Percentiles rank a stretch among this genome's conserved stretches.
Evolutionary conservation across 2,113 vertebrate species (phyloP).

Genomic region (Phalacrocorax carbo): DNA sequence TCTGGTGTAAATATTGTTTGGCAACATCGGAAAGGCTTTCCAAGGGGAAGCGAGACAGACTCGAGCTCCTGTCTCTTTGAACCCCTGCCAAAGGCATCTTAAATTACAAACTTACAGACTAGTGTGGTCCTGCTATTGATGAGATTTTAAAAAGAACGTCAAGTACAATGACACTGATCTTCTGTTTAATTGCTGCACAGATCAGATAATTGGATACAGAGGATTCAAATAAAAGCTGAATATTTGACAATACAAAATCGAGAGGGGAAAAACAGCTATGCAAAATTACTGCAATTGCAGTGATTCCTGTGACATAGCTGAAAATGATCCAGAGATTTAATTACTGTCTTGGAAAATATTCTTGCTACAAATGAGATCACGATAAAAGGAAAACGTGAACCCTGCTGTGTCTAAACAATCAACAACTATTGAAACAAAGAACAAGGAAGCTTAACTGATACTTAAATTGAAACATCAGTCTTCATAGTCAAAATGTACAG

Average conservation of each 20-base stretch:
- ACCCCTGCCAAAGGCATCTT: not conserved
- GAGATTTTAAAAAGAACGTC: not conserved
- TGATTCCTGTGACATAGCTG: not conserved
- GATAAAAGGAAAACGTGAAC: not conserved
- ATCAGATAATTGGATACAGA: not conserved
- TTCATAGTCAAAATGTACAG: not conserved
- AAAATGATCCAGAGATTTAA: not conserved
- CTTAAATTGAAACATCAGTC: not conserved
- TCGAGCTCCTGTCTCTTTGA: constrained; percentile 24
- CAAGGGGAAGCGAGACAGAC: constrained; percentile 1
- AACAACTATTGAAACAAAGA: not conserved
- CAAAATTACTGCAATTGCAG: not conserved
- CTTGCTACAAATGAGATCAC: not conserved
- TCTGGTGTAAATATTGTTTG: constrained; percentile 1
- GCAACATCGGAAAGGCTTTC: constrained; percentile 7
- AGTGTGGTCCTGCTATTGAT: not conserved
- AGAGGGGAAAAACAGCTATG: not conserved
- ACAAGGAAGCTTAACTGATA: not conserved
- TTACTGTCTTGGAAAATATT: not conserved
- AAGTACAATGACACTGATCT: not conserved
- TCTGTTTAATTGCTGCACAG: not conserved
- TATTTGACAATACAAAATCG: not conserved
- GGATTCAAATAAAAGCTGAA: not conserved
- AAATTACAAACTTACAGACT: not conserved
- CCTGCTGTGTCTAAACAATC: not conserved